These are phyloP conservation scores for Sclerurus mexicanus DNA, from an alignment of 2,113 vertebrate genomes.

Conservation along the genomic window DNA sequence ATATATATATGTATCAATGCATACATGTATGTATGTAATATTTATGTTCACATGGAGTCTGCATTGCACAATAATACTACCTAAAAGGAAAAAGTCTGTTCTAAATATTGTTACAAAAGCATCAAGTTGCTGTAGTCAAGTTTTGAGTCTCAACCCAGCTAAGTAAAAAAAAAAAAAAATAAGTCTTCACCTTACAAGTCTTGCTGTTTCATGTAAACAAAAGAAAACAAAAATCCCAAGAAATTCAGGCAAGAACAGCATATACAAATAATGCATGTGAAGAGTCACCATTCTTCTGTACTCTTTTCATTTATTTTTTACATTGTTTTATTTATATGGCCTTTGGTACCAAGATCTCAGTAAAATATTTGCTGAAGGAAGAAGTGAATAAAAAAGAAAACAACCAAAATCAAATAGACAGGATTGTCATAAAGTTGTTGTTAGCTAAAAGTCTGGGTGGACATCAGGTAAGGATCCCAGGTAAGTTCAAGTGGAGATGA, in stretches of 20 bases:
- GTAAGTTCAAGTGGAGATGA: not conserved
- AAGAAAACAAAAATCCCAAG: fast-evolving
- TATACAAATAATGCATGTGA: not conserved
- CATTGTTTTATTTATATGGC: not conserved
- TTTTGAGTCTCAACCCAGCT: not conserved
- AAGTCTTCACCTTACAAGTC: not conserved
- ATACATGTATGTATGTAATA: fast-evolving
- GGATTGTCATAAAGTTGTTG: not conserved
- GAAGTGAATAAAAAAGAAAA: not conserved
- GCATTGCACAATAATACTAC: not conserved
- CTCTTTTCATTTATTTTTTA: not conserved
- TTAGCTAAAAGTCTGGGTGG: not conserved
- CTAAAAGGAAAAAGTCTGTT: not conserved
- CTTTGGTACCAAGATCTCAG: not conserved
- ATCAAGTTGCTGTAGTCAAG: not conserved
- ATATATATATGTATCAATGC: too few relatives aligned
- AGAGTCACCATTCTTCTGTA: not conserved
- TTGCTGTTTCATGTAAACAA: not conserved
- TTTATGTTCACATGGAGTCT: fast-evolving
- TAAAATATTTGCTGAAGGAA: not conserved
- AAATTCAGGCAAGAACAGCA: not conserved
- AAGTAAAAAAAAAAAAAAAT: not conserved
- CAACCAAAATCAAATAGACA: not conserved
- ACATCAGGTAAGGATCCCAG: too few relatives aligned
- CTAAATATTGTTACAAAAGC: not conserved